These are phyloP conservation scores for Tyria jacobaeae DNA, from an alignment of 2,888 invertebrate species.

Conservation along the genomic window DNA sequence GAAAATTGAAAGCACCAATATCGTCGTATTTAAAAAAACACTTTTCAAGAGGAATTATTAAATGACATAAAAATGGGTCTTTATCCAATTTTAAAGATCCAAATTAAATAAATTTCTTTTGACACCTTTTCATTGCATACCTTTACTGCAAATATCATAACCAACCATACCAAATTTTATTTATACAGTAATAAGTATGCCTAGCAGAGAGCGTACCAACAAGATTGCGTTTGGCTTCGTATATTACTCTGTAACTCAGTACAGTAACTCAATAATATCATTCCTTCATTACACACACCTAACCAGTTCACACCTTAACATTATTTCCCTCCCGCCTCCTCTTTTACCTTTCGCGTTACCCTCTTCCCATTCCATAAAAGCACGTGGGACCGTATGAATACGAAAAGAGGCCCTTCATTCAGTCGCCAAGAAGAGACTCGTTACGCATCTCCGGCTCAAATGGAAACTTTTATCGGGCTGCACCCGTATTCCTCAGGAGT, in stretches of 20 bases:
- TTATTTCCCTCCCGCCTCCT: slow-evolving; percentile 29
- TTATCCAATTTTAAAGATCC: too few species aligned
- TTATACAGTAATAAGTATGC: neutral
- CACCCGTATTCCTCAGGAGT: slow-evolving; percentile 38
- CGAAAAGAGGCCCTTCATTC: slow-evolving; percentile 76
- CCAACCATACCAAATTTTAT: too few species aligned
- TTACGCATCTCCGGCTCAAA: slow-evolving; percentile 70
- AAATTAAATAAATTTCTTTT: too few species aligned
- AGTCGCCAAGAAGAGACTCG: slow-evolving; percentile 70
- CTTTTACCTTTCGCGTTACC: slow-evolving; percentile 30
- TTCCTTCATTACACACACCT: neutral
- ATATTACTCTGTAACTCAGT: neutral
- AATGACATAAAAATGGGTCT: too few species aligned
- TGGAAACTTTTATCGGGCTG: slow-evolving; percentile 67
- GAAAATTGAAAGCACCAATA: too few species aligned
- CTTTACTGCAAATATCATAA: too few species aligned
- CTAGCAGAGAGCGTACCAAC: neutral
- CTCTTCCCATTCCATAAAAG: slow-evolving; percentile 32
- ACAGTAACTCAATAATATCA: too few species aligned
- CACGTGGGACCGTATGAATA: slow-evolving; percentile 75
- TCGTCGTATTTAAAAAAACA: too few species aligned
- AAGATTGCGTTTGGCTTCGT: neutral
- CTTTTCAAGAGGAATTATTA: too few species aligned
- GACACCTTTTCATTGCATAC: too few species aligned
- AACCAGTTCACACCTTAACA: neutral